Evolutionary conservation across 2,888 invertebrate species (phyloP), one percentile per base, ranked within the genome.

Genomic region (Pheosia tremula): DNA sequence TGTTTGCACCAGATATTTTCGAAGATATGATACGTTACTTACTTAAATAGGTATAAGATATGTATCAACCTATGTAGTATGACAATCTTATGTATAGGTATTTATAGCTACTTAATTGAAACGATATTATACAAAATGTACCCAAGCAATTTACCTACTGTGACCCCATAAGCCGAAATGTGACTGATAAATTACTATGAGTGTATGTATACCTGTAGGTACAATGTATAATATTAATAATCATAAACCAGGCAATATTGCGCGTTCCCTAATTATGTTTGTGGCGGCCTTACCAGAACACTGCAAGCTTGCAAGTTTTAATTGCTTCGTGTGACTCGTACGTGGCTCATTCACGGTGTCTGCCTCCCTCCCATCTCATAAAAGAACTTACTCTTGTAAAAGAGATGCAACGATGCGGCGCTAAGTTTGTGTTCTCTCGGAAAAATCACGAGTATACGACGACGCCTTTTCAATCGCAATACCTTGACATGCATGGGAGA

Each of bases 261-360:
- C 63, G 64, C 56, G 62, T 64, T 67, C 57, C 59, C 71, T 79
- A 79, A 82, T 80, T 79, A 79, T 76, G 72, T 79, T 74, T 69
- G 68, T 63, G 70, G 63, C 63, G 68, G 65, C 66, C 72, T 68
- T 63, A 71, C 69, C 57, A 66, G 68, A 63, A 67, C 68, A 70
- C 62, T 66, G 69, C 66, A 72, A 71, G 73, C 72, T 75, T 61
- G 67, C 75, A 83, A 86, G 82, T 87, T 88, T 86, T 88, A 88
- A 88, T 88, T 86, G 86, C 84, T 77, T 80, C 81, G 74, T 78
- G 72, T 78, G 78, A 79, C 76, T 81, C 72, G 74, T 68, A 64
- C 69, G 68, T 71, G 72, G 69, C 63, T 66, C 77, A 81, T 86
- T 86, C 82, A 82, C 73, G 71, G 68, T 67, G 77, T 73, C 73